Conservation (phyloP, 2,888 invertebrate species). For the Tetanocera ferruginea region DNA sequence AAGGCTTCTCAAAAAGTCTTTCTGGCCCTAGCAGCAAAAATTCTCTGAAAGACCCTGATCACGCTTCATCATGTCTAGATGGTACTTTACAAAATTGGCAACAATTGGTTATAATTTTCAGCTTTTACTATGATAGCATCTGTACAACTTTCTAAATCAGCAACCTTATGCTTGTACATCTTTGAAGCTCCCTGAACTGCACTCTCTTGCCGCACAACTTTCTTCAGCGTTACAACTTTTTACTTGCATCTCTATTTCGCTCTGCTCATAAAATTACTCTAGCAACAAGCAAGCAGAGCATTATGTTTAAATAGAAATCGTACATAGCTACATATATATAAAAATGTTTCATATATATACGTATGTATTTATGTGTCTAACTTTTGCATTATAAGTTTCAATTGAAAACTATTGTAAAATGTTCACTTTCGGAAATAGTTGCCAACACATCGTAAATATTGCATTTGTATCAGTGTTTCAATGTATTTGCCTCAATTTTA, state of each 20-base stretch:
- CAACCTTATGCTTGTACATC: background rate
- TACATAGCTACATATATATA: no score
- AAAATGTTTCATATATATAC: no score
- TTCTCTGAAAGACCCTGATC: no score
- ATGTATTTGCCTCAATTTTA: background rate
- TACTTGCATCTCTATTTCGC: background rate
- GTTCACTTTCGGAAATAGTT: slow-evolving; percentile 22
- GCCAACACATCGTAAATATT: slow-evolving; percentile 20
- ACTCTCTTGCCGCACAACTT: background rate
- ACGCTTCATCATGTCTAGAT: no score
- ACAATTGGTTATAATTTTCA: no score
- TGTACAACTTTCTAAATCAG: background rate
- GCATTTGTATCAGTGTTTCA: slow-evolving; percentile 4
- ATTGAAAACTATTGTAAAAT: slow-evolving; percentile 6
- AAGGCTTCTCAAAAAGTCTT: no score
- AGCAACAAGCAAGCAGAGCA: background rate
- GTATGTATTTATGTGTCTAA: background rate
- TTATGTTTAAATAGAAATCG: background rate
- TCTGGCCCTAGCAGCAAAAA: no score
- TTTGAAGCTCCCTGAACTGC: background rate
- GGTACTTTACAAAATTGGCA: no score
- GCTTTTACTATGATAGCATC: no score
- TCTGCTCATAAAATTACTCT: background rate
- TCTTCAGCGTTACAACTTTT: background rate
- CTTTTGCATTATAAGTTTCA: slow-evolving; percentile 1